Evolutionary conservation across 1,140 invertebrate genomes (phyloP), one percentile per base, ranked within the genome.

Genomic region (Lepidurus apus): DNA sequence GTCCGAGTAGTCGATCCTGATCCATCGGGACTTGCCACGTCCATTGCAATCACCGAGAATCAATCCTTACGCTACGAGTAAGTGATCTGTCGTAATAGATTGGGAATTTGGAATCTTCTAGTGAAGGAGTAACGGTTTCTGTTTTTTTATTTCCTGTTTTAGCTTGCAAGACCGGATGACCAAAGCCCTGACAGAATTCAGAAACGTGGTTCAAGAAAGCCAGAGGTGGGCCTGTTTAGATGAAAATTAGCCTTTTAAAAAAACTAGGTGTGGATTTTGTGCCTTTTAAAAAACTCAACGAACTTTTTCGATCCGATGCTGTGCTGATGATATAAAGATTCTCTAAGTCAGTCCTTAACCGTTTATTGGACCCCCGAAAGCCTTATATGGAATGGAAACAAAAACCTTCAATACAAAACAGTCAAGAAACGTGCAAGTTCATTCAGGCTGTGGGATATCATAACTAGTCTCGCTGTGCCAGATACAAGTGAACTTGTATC

Each of bases 31-130:
- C 9, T 65, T 21, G 13, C 53, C 17, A 11, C 53, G 17, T 65
- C 53, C 9, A 17, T 47, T n/a, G 74, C 53, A 34, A 79, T 79
- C 34, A 43, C 74, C 8, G 78, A 79, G 34, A 79, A 79, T 42
- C 73, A 79, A 75, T 74, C 65, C 34, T 26, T 79, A 13, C 78
- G 78, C 17, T 79, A 79, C 74, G 34, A 79, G 78, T 79, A 75
- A 73, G 77, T 73, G 8, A 65, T n/a, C 53, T 65, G 21, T 65
- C 7, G 45, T 10, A 47, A 47, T 65, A n/a, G 21, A 3, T 65
- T 65, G 8, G 7, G 21, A 65, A 17, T 65, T 9, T 65, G 13
- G 21, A 65, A 47, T 47, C 17, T 47, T 47, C 17, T 17, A 47
- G 45, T 47, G 45, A 47, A 47, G 45, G 45, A 47, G 17, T 47